Conservation (phyloP, 2,888 invertebrate genomes). For the Lasioglossum leucozonium region DNA sequence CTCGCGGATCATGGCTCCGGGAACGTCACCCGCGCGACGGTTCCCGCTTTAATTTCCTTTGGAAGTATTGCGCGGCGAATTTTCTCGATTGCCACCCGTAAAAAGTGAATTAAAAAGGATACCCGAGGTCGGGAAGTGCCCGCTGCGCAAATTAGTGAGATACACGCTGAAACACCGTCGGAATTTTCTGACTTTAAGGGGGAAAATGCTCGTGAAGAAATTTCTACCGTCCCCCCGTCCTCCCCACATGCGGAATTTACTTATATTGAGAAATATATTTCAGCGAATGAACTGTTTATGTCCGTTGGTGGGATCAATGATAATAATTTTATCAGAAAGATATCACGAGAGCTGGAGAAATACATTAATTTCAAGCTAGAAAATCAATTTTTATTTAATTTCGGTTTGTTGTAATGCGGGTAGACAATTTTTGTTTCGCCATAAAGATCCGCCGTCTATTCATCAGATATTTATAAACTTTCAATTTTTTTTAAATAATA, state of each 20-base stretch:
- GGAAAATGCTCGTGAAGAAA: constrained; percentile 1
- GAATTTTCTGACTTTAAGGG: background rate
- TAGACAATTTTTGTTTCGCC: too few relatives aligned
- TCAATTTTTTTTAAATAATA: too few relatives aligned
- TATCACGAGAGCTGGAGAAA: too few relatives aligned
- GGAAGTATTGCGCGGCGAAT: constrained; percentile 19
- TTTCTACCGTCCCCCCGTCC: background rate
- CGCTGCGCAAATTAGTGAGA: constrained; percentile 31
- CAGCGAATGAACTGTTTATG: background rate
- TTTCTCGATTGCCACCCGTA: constrained; percentile 20
- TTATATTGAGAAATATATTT: constrained; percentile 1
- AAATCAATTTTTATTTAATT: too few relatives aligned
- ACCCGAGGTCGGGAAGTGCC: constrained; percentile 22
- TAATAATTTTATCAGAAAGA: too few relatives aligned
- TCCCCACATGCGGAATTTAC: background rate
- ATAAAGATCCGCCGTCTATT: too few relatives aligned
- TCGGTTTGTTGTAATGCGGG: too few relatives aligned
- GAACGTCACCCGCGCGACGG: constrained; percentile 7
- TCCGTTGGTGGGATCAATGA: too few relatives aligned
- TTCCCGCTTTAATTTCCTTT: constrained; percentile 49
- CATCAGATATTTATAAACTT: too few relatives aligned
- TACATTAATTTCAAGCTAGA: too few relatives aligned
- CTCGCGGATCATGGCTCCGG: constrained; percentile 30
- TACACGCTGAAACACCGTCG: background rate
- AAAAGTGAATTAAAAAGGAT: constrained; percentile 31